Evolutionary conservation across 2,888 invertebrate species (phyloP).

Genomic region (Pandemis corylana): DNA sequence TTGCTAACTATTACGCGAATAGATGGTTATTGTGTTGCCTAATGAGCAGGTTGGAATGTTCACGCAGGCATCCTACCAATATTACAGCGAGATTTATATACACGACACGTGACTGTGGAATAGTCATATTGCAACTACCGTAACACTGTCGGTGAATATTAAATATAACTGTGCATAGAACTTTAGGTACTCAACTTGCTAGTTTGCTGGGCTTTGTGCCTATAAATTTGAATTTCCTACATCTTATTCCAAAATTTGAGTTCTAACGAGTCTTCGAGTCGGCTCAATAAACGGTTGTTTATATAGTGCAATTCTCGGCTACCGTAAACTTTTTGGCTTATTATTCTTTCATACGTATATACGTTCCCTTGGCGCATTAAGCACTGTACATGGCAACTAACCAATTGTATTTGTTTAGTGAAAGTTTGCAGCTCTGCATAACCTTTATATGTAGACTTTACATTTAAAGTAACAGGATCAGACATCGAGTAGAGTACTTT

Average conservation of each 20-base stretch:
- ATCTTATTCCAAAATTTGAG: too few relatives aligned
- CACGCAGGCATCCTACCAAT: slow-evolving; percentile 49
- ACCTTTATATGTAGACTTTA: background rate
- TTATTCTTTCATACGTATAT: too few relatives aligned
- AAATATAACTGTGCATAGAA: too few relatives aligned
- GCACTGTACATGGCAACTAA: background rate
- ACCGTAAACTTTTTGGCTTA: background rate
- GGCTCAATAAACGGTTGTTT: background rate
- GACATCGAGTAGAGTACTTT: background rate
- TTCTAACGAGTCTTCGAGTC: too few relatives aligned
- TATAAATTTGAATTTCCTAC: too few relatives aligned
- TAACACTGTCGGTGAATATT: background rate
- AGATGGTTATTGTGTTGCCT: slow-evolving; percentile 31
- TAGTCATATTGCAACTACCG: background rate
- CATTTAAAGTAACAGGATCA: background rate
- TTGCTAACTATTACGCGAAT: slow-evolving; percentile 29
- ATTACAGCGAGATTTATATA: slow-evolving; percentile 33
- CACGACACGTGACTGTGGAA: background rate
- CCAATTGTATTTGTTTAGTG: background rate
- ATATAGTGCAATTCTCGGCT: background rate
- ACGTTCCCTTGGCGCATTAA: background rate
- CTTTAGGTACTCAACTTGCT: too few relatives aligned
- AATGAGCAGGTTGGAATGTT: slow-evolving; percentile 44
- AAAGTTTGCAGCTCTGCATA: background rate
- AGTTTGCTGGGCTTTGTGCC: too few relatives aligned